Conservation (phyloP, 92 coral and sea anemone genomes). For the Anthopleura xanthogrammica region DNA sequence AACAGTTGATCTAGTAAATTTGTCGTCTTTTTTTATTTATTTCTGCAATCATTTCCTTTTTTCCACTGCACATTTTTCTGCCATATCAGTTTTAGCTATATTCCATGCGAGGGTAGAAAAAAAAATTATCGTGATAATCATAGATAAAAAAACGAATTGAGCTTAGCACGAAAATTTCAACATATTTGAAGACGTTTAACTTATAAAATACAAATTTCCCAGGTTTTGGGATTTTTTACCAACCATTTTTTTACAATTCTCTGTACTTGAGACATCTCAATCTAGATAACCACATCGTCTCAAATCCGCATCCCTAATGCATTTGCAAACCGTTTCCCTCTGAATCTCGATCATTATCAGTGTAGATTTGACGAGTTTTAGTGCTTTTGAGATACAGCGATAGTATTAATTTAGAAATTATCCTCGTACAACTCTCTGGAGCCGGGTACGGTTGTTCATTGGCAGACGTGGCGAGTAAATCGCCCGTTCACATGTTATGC, state of each 20-base stretch:
- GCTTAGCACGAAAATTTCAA: no score
- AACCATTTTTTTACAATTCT: background rate
- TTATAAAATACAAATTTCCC: background rate
- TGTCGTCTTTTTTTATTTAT: no score
- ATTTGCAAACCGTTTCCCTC: background rate
- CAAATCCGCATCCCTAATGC: conserved; percentile 15
- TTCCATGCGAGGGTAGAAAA: no score
- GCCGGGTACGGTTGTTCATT: background rate
- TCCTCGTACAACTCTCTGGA: background rate
- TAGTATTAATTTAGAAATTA: background rate
- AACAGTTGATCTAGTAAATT: no score
- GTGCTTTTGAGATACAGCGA: background rate
- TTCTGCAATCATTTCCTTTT: no score
- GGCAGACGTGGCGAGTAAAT: background rate
- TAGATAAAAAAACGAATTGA: no score
- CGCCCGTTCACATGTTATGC: background rate
- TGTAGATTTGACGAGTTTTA: background rate
- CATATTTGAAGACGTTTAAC: no score
- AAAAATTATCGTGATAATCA: no score
- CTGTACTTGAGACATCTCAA: background rate
- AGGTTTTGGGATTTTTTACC: background rate
- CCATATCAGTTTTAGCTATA: no score
- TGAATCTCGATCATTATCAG: conserved; percentile 23
- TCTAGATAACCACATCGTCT: background rate
- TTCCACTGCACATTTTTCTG: no score